Base-by-base conservation (phyloP, 2,888 invertebrate genomes). In the Drosophila prolongata region DNA sequence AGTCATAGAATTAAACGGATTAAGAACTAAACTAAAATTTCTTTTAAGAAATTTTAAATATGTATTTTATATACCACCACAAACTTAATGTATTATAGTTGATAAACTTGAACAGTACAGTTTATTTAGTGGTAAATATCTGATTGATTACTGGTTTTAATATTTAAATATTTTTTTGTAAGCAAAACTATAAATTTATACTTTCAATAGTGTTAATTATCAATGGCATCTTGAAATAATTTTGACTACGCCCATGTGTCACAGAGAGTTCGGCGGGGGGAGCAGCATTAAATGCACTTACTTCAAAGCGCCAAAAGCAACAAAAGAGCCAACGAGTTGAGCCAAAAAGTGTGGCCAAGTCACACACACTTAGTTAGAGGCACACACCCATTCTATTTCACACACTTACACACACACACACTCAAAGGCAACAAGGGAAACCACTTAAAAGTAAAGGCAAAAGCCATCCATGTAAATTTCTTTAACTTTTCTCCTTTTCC, bases 401-500 rank as follows among this genome's bases (percentile, higher is more conserved):
- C 72, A 71, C 52, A 75, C 61, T 30, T 8, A 60, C 66, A 54
- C 47, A 61, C 40, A 34, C n/a, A 54, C 61, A 60, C 47, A 34
- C 34, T 47, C 11, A 47, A 11, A 16, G 47, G 71, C 81, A 84
- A 80, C 80, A 80, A 80, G 80, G 80, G 84, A 80, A 80, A 83
- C 84, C 80, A 80, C 80, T 80, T 83, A 80, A 80, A 80, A 83
- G 78, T 80, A 83, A 83, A 83, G 80, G 66, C 70, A 70, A 80
- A 79, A 75, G 72, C 84, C 75, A 79, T 58, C 77, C 75, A 83
- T 80, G 79, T 83, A 80, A 80, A 80, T 83, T 83, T 83, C 75
- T 71, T 80, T 77, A 79, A 82, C 77, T 77, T 57, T 65, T 52
- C 72, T 53, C 52, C 70, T 54, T 58, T 40, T 72, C 24, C 46